phyloP scores from a whole-genome alignment of 2,797 vertebrate genomes.

The Sternotherus odoratus region DNA sequence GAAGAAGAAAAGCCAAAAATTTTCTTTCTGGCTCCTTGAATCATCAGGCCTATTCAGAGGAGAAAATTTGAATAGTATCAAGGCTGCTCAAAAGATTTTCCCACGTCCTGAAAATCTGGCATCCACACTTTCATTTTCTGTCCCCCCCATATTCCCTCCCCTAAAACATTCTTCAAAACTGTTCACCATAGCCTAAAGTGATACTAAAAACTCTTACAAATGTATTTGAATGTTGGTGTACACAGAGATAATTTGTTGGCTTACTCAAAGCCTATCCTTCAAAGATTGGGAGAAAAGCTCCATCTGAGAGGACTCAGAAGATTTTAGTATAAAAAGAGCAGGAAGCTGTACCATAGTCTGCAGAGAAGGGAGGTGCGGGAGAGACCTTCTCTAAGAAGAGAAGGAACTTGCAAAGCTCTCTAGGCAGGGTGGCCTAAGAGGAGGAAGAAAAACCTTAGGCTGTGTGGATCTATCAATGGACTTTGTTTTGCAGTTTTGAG shows the following conservation, averaged over 20 bases:
- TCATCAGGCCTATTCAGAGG: background rate
- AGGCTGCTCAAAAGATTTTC: background rate
- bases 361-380: too few species aligned
- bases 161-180: background rate
- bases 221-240: background rate
- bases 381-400: too few species aligned
- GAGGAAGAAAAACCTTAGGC: too few species aligned
- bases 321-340: too few species aligned
- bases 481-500: too few species aligned
- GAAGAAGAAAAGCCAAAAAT: background rate
- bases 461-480: too few species aligned
- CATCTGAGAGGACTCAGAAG: too few species aligned
- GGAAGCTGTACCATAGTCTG: too few species aligned
- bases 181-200: background rate
- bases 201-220: constrained; percentile 6
- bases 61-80: constrained; percentile 18
- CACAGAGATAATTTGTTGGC: background rate
- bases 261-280: background rate
- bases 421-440: too few species aligned
- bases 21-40: constrained; percentile 2
- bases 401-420: too few species aligned
- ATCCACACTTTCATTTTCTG: background rate
- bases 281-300: background rate
- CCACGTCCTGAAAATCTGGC: background rate
- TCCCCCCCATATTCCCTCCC: background rate